These are phyloP conservation scores for Brachionus calyciflorus DNA, from an alignment of 1,140 invertebrate genomes.

Conservation along the genomic window DNA sequence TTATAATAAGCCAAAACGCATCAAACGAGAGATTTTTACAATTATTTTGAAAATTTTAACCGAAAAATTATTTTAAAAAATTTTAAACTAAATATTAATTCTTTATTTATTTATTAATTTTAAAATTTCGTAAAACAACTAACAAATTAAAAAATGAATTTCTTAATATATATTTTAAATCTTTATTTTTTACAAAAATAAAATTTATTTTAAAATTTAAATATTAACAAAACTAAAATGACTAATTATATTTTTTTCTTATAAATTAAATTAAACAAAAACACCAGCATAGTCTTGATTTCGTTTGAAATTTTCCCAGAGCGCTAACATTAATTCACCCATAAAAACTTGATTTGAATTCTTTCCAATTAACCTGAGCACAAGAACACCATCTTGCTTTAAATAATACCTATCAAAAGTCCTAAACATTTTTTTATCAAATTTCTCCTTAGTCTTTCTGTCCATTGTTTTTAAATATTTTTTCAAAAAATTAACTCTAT, in stretches of 20 bases:
- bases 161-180: too few relatives aligned
- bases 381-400: slow-evolving; percentile 64
- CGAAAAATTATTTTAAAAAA: too few relatives aligned
- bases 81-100: too few relatives aligned
- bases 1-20: too few relatives aligned
- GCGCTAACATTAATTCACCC: slow-evolving; percentile 61
- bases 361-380: slow-evolving; percentile 62
- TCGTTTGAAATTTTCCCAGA: slow-evolving; percentile 55
- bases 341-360: slow-evolving; percentile 64
- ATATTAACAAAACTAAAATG: neutral
- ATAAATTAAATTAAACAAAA: slow-evolving; percentile 32
- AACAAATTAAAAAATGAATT: neutral
- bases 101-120: neutral
- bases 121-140: neutral
- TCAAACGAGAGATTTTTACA: too few relatives aligned
- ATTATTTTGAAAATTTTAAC: too few relatives aligned
- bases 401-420: slow-evolving; percentile 63
- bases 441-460: slow-evolving; percentile 53
- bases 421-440: slow-evolving; percentile 54
- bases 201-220: too few relatives aligned
- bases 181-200: too few relatives aligned
- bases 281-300: slow-evolving; percentile 46
- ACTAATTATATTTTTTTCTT: too few relatives aligned
- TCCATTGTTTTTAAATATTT: slow-evolving; percentile 61
- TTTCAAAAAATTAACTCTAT: slow-evolving; percentile 57